A percentile compares a stretch with the other conserved stretches of the same genome.
Evolutionary conservation across 2,797 vertebrate species (phyloP).

Genomic region (Crenichthys baileyi): DNA sequence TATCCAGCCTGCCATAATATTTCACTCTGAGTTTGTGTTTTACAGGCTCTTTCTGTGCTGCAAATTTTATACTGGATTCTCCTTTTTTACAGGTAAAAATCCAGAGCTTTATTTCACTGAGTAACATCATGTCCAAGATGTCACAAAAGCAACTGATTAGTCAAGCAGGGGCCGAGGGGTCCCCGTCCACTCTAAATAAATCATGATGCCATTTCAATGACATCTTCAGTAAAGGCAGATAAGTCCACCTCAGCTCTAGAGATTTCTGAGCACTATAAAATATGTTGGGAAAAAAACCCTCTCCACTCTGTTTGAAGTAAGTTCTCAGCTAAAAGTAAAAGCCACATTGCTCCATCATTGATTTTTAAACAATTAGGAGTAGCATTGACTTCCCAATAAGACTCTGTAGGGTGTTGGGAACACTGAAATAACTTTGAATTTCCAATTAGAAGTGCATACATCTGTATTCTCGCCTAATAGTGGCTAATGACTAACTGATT

Average conservation of each 20-base stretch:
- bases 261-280: conserved; percentile 8
- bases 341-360: conserved; percentile 25
- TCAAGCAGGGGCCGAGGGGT: conserved; percentile 20
- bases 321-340: conserved; percentile 26
- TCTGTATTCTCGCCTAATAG: conserved; percentile 44
- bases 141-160: conserved; percentile 34
- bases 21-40: conserved; percentile 23
- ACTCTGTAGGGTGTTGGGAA: conserved; percentile 25
- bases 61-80: conserved; percentile 28
- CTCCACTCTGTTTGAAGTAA: conserved; percentile 20
- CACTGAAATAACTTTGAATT: conserved; percentile 49
- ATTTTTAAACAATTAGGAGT: conserved; percentile 34
- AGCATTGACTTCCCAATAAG: conserved; percentile 31
- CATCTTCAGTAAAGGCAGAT: conserved; percentile 23
- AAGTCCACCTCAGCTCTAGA: conserved; percentile 12
- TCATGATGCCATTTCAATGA: conserved; percentile 15
- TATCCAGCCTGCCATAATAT: conserved; percentile 26
- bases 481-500: conserved; percentile 38
- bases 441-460: conserved; percentile 59
- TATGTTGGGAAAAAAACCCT: conserved; percentile 22
- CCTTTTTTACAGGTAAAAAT: conserved; percentile 16
- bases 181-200: conserved; percentile 26
- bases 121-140: conserved; percentile 31
- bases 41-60: conserved; percentile 21
- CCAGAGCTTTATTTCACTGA: conserved; percentile 36